phyloP scores from a whole-genome alignment of 2,113 vertebrate genomes.

The Microcebus lehilahytsara region DNA sequence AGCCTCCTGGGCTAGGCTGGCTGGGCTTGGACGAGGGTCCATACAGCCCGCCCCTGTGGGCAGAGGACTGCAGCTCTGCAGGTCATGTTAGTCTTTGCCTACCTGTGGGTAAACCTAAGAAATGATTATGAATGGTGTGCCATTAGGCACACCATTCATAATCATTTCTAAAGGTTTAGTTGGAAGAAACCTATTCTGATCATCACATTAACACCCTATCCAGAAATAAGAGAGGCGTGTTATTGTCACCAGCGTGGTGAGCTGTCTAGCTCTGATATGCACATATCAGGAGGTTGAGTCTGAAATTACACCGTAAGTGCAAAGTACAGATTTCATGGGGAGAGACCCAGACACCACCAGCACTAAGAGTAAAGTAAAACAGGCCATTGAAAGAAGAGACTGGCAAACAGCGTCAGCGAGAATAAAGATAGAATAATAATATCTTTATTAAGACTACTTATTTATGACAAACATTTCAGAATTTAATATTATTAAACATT shows the following conservation, averaged over 20 bases:
- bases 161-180: background rate
- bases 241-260: background rate
- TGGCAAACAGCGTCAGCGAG: background rate
- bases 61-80: background rate
- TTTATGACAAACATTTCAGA: background rate
- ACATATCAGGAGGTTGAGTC: background rate
- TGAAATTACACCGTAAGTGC: background rate
- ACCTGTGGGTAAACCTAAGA: too few species aligned
- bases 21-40: background rate
- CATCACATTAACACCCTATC: background rate
- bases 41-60: background rate
- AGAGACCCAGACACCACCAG: background rate
- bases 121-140: too few species aligned
- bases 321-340: background rate
- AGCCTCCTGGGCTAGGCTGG: background rate
- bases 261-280: background rate
- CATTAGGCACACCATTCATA: background rate
- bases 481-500: background rate
- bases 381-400: background rate
- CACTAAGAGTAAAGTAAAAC: background rate
- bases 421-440: background rate
- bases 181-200: background rate
- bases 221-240: background rate
- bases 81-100: background rate
- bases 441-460: background rate